Percentiles rank a stretch among this genome's conserved stretches.
These are phyloP conservation scores for Astatoreochromis straeleni DNA, from an alignment of 2,113 vertebrate genomes.

Conservation along the genomic window DNA sequence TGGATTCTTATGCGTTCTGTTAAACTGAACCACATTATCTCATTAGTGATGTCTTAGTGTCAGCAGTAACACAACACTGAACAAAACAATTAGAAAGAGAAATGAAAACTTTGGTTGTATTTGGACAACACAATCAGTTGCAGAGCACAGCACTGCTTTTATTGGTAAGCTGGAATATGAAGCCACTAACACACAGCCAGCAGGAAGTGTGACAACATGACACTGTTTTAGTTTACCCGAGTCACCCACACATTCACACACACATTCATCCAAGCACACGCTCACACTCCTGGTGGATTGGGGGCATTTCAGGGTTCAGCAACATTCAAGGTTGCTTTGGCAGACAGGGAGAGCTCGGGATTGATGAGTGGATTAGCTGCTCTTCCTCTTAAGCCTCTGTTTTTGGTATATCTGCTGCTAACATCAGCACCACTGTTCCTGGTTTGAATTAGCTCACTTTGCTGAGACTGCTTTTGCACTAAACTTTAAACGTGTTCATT, in stretches of 20 bases:
- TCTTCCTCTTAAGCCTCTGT: background rate
- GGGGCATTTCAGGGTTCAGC: background rate
- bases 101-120: background rate
- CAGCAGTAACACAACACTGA: background rate
- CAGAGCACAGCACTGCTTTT: background rate
- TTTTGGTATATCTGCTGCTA: background rate
- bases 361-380: background rate
- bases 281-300: background rate
- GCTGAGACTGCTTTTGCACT: background rate
- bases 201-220: background rate
- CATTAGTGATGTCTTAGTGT: background rate
- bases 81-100: background rate
- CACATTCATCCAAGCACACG: background rate
- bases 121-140: background rate
- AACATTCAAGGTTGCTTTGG: background rate
- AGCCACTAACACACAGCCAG: background rate
- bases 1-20: background rate
- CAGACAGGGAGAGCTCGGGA: background rate
- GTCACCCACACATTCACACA: background rate
- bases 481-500: background rate
- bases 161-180: background rate
- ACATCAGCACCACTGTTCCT: background rate
- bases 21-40: background rate
- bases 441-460: background rate
- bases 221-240: background rate